Conservation (phyloP, 2,113 vertebrate genomes). For the Pterocles orientalis region DNA sequence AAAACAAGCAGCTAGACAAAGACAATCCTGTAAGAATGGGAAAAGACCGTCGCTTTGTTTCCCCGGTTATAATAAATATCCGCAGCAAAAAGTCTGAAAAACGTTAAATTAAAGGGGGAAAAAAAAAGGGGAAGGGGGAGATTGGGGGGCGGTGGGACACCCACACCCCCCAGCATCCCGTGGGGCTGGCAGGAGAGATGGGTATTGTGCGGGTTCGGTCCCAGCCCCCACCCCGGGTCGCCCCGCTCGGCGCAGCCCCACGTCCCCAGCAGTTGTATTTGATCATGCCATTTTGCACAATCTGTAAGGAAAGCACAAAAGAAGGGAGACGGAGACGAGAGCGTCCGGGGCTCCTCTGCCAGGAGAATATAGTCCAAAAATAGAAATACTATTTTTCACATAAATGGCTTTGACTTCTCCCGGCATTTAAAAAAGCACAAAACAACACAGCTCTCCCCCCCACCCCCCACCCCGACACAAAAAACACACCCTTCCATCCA, state of each 20-base stretch:
- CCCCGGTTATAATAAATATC: constrained; percentile 73
- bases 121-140: neutral
- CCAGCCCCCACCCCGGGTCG: constrained; percentile 54
- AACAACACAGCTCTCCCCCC: constrained; percentile 29
- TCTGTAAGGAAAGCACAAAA: constrained; percentile 69
- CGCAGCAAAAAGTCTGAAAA: constrained; percentile 64
- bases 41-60: constrained; percentile 82
- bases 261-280: constrained; percentile 68
- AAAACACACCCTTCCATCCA: constrained; percentile 41
- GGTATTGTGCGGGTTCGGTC: constrained; percentile 69
- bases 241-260: constrained; percentile 65
- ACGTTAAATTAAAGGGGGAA: constrained; percentile 38
- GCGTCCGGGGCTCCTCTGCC: constrained; percentile 60
- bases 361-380: constrained; percentile 76
- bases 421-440: constrained; percentile 61
- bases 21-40: constrained; percentile 84
- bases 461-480: constrained; percentile 35
- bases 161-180: neutral
- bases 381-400: constrained; percentile 82
- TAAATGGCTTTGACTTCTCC: constrained; percentile 70
- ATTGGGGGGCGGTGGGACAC: neutral
- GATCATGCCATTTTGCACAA: constrained; percentile 78
- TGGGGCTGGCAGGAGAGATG: constrained; percentile 55
- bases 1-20: constrained; percentile 89
- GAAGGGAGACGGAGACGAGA: constrained; percentile 55